Conservation (phyloP, 92 coral and sea anemone species). For the Pocillopora meandrina region DNA sequence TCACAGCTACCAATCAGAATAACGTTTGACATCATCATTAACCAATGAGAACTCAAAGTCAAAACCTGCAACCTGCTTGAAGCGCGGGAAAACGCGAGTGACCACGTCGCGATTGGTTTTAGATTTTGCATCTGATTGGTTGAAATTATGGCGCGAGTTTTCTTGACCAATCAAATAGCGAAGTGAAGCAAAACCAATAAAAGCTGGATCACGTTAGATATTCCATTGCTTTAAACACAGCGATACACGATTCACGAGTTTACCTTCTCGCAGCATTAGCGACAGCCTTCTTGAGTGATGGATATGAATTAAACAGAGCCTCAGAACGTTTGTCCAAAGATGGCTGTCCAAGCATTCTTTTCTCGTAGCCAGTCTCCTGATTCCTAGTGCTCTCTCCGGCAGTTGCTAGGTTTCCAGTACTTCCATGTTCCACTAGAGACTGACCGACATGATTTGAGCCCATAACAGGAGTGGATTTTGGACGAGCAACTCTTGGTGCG, state of each 20-base stretch:
- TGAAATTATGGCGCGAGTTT: no score
- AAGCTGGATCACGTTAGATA: no score
- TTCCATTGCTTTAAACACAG: no score
- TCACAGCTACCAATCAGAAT: no score
- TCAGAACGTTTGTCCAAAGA: conserved; percentile 59
- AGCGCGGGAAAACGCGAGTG: no score
- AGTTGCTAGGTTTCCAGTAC: conserved; percentile 86
- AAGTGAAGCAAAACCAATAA: no score
- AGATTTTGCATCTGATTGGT: no score
- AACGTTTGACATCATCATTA: no score
- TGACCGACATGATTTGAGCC: conserved; percentile 56
- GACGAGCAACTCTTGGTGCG: conserved; percentile 66
- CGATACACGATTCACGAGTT: neutral
- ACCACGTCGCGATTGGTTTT: no score
- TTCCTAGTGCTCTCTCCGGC: conserved; percentile 91
- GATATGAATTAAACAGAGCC: conserved; percentile 73
- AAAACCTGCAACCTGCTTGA: no score
- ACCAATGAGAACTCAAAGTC: no score
- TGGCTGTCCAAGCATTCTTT: conserved; percentile 67
- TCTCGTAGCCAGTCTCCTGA: conserved; percentile 90
- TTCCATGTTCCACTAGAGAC: conserved; percentile 51
- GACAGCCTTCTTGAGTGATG: conserved; percentile 83
- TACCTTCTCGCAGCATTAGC: conserved; percentile 64
- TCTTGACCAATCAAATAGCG: no score
- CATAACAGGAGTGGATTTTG: conserved; percentile 90